phyloP scores from a whole-genome alignment of 1,140 invertebrate genomes.

The Maniola jurtina region DNA sequence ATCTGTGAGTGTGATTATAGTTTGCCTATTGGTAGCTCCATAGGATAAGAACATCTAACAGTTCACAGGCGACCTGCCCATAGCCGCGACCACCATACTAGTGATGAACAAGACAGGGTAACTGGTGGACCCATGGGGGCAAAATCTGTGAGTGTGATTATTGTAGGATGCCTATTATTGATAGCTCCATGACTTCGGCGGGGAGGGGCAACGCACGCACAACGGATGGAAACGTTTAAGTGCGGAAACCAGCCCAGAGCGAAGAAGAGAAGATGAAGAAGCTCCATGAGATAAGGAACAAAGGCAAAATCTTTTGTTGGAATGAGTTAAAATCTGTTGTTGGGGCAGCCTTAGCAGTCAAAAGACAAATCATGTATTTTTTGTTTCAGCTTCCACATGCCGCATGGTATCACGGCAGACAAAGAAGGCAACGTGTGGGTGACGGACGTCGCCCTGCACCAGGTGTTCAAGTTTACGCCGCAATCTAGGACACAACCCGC shows the following conservation, averaged over 20 bases:
- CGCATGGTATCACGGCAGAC: conserved; percentile 95
- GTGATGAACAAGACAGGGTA: conserved; percentile 86
- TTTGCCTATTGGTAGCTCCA: no score
- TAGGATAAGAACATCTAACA: conserved; percentile 83
- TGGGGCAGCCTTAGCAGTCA: no score
- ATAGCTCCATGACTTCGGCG: no score
- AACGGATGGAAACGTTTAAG: no score
- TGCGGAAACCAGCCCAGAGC: no score
- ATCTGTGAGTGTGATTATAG: conserved; percentile 87
- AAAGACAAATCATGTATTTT: neutral
- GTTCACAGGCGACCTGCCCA: conserved; percentile 82
- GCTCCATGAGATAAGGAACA: no score
- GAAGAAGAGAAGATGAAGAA: no score
- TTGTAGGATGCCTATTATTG: neutral
- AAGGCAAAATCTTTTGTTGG: no score
- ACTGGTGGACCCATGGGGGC: conserved; percentile 88
- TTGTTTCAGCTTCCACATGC: conserved; percentile 90
- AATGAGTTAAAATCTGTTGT: no score
- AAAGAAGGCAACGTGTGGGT: conserved; percentile 90
- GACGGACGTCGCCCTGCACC: conserved; percentile 95
- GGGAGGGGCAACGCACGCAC: no score
- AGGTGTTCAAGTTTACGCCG: conserved; percentile 89
- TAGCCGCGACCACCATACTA: conserved; percentile 86
- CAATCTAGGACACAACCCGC: conserved; percentile 62
- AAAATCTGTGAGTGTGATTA: conserved; percentile 82